These are phyloP conservation scores for Peromyscus melanophrys DNA, from an alignment of 2,797 vertebrate genomes.

Conservation along the genomic window DNA sequence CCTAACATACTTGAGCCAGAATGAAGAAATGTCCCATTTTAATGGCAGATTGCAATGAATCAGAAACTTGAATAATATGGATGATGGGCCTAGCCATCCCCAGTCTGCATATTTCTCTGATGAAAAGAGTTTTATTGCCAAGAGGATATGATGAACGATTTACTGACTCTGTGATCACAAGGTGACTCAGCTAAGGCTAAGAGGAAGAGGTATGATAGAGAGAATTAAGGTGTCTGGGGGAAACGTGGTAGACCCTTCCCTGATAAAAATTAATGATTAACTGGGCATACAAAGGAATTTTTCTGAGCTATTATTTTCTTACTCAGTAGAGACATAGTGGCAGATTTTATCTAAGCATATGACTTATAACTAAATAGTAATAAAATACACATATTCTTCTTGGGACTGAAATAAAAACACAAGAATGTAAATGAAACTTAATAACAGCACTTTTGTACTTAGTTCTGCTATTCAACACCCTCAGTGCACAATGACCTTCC, in stretches of 20 bases:
- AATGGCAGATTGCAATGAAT: conserved; percentile 40
- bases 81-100: background rate
- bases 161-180: conserved; percentile 53
- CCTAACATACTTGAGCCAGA: background rate
- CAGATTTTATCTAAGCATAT: conserved; percentile 57
- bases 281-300: background rate
- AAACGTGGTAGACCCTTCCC: conserved; percentile 29
- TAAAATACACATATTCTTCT: background rate
- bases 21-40: conserved; percentile 30
- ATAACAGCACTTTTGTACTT: background rate
- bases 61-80: background rate
- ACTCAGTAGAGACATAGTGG: conserved; percentile 49
- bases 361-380: conserved; percentile 59
- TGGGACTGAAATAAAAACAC: background rate
- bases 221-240: background rate
- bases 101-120: conserved; percentile 5
- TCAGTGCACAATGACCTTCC: background rate
- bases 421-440: conserved; percentile 54
- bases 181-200: conserved; percentile 50
- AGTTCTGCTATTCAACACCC: background rate
- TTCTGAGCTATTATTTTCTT: conserved; percentile 78
- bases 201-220: conserved; percentile 45
- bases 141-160: conserved; percentile 71
- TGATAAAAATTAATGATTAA: conserved; percentile 77
- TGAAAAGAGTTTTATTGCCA: conserved; percentile 34